These are phyloP conservation scores for Lumbricus terrestris DNA, from an alignment of 2,888 invertebrate genomes.

Conservation along the genomic window DNA sequence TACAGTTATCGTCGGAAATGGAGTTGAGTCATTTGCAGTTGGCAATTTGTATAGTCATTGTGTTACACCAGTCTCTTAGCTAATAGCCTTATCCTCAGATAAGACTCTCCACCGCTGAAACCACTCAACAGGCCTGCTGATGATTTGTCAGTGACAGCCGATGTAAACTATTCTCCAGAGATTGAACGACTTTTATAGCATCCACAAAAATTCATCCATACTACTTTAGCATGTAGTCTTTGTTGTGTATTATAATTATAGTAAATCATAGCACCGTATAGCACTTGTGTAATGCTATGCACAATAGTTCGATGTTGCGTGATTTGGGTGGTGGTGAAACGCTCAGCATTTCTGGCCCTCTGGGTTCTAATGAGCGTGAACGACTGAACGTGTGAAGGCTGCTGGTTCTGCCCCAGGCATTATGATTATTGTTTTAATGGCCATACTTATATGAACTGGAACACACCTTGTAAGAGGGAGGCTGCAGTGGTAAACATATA, in stretches of 20 bases:
- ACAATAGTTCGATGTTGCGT: background rate
- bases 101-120: background rate
- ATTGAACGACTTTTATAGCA: background rate
- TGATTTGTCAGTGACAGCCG: background rate
- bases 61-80: background rate
- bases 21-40: background rate
- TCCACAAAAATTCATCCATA: background rate
- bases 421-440: background rate
- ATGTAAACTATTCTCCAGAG: background rate
- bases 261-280: too few relatives aligned
- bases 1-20: background rate
- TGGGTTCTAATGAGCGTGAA: background rate
- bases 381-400: background rate
- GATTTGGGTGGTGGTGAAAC: background rate
- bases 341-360: background rate
- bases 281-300: too few relatives aligned
- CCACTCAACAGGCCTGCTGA: background rate
- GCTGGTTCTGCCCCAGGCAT: background rate
- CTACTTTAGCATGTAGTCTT: background rate
- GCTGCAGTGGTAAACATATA: background rate
- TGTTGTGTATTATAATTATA: too few relatives aligned
- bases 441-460: slow-evolving; percentile 3
- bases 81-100: too few relatives aligned
- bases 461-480: slow-evolving; percentile 3
- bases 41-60: background rate